Evolutionary conservation across 2,888 invertebrate genomes (phyloP), one percentile per base, ranked within the genome.

Genomic region (Macrophya alboannulata): DNA sequence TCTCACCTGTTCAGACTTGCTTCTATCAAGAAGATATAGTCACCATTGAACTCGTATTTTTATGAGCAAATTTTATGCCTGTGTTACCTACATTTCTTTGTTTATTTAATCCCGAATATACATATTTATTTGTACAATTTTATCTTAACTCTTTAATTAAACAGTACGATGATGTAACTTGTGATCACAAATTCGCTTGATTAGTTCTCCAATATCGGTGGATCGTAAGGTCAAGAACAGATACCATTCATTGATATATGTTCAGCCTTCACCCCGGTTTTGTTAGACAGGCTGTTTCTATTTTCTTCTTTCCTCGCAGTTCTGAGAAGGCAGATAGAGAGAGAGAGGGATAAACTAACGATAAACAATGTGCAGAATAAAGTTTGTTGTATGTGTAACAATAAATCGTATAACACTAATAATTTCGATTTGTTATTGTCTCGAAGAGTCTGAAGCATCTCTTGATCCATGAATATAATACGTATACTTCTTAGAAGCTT

Each of bases 151-250:
- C 43, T 74, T 37, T 37, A n/a, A 25, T 65, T 65, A 37, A 25
- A 68, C n/a, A 25, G 8, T 21, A 21, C 10, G 15, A n/a, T 74
- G 21, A 74, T 45, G 25, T 74, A 74, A 74, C 45, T 40, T 15
- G 3, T 31, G 45, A 74, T 74, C 45, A 9, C 45, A 25, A 45
- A 45, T 40, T 71, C 21, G 45, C 31, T 74, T 74, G 10, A 71
- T 17, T 40, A 4, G 71, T 40, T 71, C 37, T 17, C 17, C 25
- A 45, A 45, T 74, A 45, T 45, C 74, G 45, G 21, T 43, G 21
- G 25, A 45, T 72, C 45, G 12, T 31, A 45, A 45, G 74, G 74
- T 74, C 74, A 74, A n/a, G 5, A 31, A 31, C 31, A 45, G 74
- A 45, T 74, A 45, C 5, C 43, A 45, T 43, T 45, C 12, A 45